Evolutionary conservation across 2,888 invertebrate genomes (phyloP), one percentile per base, ranked within the genome.

Genomic region (Eudasyphora cyanicolor): DNA sequence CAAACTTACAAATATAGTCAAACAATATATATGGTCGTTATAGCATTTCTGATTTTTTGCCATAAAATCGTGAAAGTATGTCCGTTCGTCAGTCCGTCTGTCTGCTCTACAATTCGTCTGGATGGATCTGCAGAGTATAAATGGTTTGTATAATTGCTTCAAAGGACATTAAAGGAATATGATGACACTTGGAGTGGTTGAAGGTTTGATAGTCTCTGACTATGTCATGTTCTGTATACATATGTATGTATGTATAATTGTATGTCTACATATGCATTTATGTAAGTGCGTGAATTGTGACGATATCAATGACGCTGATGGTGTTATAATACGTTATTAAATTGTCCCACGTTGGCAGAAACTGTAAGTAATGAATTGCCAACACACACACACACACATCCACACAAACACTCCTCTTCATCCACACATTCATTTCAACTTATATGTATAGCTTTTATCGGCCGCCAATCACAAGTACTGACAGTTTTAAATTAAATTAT

Each of bases 351-450:
- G 67, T 67, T 42, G 24, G 42, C 29, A 21, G 24, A 42, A 67
- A 67, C 24, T 67, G 42, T 67, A 67, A 35, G 67, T 67, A 67
- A 42, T 67, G 67, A 38, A 67, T 67, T 67, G 38, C 42, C 67
- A 38, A 35, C 57, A 57, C 57, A 57, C 38, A 8, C 38, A 38
- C 10, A 38, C 38, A 14, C 38, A 8, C 12, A 8, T n/a, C 1
- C 14, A 4, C 7, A 45, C 45, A n/a, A 14, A 45, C 45, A 45
- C 45, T n/a, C n/a, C n/a, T n/a, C n/a, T n/a, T n/a, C 45, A 45
- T n/a, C 7, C 45, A 45, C 45, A n/a, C n/a, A n/a, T n/a, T n/a
- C n/a, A n/a, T n/a, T 45, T n/a, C n/a, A n/a, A n/a, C n/a, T n/a
- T n/a, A n/a, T n/a, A n/a, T n/a, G n/a, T n/a, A 8, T n/a, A 45